phyloP scores from a whole-genome alignment of 2,888 invertebrate species.

The Electrophaes corylata region DNA sequence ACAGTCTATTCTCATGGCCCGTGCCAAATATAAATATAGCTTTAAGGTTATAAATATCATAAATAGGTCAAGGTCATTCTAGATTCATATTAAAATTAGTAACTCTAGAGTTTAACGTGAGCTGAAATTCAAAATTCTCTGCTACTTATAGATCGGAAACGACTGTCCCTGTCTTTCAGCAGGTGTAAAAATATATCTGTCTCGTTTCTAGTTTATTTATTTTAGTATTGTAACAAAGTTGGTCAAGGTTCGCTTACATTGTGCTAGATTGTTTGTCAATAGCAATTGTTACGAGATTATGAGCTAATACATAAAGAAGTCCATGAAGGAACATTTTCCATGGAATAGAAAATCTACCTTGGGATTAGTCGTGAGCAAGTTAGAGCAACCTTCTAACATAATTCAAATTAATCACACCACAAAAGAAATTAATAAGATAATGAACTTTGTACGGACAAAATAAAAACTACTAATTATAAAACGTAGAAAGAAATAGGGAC shows the following conservation, averaged over 20 bases:
- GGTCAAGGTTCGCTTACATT: slow-evolving; percentile 32
- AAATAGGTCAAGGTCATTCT: slow-evolving; percentile 18
- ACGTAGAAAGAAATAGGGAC: no score
- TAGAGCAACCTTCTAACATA: no score
- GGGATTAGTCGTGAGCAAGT: no score
- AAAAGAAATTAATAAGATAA: no score
- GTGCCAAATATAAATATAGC: not conserved
- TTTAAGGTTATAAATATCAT: not conserved
- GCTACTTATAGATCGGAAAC: slow-evolving; percentile 16
- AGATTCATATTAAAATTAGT: slow-evolving; percentile 1
- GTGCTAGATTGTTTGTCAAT: slow-evolving; percentile 28
- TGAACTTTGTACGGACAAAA: no score
- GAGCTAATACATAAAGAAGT: slow-evolving; percentile 8
- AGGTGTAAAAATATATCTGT: slow-evolving; percentile 18
- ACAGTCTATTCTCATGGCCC: not conserved
- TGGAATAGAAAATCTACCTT: not conserved
- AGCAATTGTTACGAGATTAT: slow-evolving; percentile 21
- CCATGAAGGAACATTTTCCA: not conserved
- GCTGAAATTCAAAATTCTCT: not conserved
- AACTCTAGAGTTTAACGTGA: not conserved
- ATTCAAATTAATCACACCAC: no score
- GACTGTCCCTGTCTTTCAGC: slow-evolving; percentile 23
- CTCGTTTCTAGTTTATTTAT: slow-evolving; percentile 30
- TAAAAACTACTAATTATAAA: no score
- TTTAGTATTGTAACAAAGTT: slow-evolving; percentile 27